Evolutionary conservation across 1,140 invertebrate genomes (phyloP).

Genomic region (Drosophila bifasciata): DNA sequence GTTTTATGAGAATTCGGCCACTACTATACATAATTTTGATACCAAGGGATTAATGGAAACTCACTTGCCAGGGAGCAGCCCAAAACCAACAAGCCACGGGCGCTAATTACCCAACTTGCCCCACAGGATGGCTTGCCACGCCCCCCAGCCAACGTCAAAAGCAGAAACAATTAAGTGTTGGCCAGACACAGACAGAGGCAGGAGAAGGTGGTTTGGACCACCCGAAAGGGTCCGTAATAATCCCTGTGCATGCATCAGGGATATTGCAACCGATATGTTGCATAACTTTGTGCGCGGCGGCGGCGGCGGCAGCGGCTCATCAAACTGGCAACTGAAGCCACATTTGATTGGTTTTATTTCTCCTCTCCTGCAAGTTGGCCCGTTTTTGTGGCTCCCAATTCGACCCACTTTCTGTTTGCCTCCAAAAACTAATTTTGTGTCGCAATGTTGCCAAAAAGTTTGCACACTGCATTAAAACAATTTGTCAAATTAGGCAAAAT

Average conservation of each 20-base stretch:
- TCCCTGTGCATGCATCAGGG: conserved; percentile 21
- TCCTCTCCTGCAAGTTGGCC: not conserved
- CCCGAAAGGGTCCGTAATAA: conserved; percentile 33
- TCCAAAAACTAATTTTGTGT: conserved; percentile 69
- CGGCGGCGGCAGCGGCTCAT: not conserved
- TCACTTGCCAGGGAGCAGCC: too few species aligned
- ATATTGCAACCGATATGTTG: conserved; percentile 31
- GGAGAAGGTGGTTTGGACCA: conserved; percentile 25
- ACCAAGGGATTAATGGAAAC: too few species aligned
- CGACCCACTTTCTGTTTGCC: conserved; percentile 24
- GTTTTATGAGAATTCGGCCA: not conserved
- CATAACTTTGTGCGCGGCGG: conserved; percentile 49
- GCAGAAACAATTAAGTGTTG: conserved; percentile 27
- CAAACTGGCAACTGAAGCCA: conserved; percentile 24
- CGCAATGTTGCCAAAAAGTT: conserved; percentile 65
- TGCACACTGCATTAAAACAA: conserved; percentile 73
- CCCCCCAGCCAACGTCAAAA: not conserved
- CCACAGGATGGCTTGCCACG: not conserved
- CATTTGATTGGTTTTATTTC: conserved; percentile 58
- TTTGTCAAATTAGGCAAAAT: conserved; percentile 80
- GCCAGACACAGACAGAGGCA: conserved; percentile 2
- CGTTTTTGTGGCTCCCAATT: conserved; percentile 31
- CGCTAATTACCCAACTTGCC: too few species aligned
- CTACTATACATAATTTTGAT: not conserved
- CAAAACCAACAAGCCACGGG: too few species aligned